phyloP scores from a whole-genome alignment of 2,113 vertebrate genomes.

The Cyprinus carpio region DNA sequence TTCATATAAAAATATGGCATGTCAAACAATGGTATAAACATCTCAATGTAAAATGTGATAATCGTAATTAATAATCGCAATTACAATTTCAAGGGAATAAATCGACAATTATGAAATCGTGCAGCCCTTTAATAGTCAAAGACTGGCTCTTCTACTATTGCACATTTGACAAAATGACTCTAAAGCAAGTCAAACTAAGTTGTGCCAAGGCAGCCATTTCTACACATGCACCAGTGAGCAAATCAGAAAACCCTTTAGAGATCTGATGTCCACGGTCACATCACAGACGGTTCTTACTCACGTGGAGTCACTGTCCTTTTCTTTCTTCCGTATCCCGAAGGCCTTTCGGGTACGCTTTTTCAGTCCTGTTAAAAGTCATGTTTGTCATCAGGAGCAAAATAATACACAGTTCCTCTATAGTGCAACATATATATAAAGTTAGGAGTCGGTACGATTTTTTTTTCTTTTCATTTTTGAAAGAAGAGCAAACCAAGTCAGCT shows the following conservation, averaged over 20 bases:
- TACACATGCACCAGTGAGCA: background rate
- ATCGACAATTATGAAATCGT: too few relatives aligned
- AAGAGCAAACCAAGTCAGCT: too few relatives aligned
- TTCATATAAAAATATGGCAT: too few relatives aligned
- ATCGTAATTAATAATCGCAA: too few relatives aligned
- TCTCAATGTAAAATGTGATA: too few relatives aligned
- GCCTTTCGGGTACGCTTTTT: constrained; percentile 98
- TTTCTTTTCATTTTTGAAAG: too few relatives aligned
- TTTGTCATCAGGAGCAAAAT: background rate
- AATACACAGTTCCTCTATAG: background rate
- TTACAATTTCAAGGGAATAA: too few relatives aligned
- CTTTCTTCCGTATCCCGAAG: constrained; percentile 96
- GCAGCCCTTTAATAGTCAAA: background rate
- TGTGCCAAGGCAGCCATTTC: background rate
- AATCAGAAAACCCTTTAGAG: background rate
- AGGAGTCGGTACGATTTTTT: too few relatives aligned
- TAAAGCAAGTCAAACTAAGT: too few relatives aligned
- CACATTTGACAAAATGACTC: background rate
- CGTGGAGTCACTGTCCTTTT: constrained; percentile 94
- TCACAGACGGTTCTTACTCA: constrained; percentile 68
- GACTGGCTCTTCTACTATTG: background rate
- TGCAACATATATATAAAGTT: too few relatives aligned
- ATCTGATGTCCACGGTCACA: background rate
- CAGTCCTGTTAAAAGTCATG: constrained; percentile 78
- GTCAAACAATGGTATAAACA: too few relatives aligned